A percentile compares a stretch with the other conserved stretches of the same genome.
phyloP scores from a whole-genome alignment of 2,888 invertebrate species.

The Noctua pronuba region DNA sequence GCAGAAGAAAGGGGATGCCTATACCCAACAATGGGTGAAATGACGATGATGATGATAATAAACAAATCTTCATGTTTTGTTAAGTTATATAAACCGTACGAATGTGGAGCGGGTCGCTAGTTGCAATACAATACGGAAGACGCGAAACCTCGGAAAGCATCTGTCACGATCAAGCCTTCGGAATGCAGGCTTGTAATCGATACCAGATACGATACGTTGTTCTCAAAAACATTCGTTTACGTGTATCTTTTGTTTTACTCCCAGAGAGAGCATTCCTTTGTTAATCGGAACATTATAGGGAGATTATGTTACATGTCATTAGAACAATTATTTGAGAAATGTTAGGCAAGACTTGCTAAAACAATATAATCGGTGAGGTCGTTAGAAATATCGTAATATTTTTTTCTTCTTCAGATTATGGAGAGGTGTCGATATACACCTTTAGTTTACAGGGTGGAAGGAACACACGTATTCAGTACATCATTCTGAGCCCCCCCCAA shows the following conservation, averaged over 20 bases:
- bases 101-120: background rate
- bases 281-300: background rate
- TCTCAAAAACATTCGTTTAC: background rate
- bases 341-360: conserved; percentile 2
- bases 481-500: no score
- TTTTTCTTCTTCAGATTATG: background rate
- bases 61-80: background rate
- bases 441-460: no score
- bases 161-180: background rate
- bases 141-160: background rate
- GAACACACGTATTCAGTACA: no score
- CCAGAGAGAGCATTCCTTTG: background rate
- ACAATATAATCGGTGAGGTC: no score
- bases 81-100: background rate
- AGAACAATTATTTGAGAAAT: background rate
- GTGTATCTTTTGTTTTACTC: background rate
- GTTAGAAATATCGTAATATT: background rate
- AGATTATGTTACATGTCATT: background rate
- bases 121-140: conserved; percentile 8
- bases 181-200: conserved; percentile 33
- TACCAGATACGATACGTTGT: conserved; percentile 7
- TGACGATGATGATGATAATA: background rate
- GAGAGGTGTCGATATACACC: background rate
- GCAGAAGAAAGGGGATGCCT: background rate
- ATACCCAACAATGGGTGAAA: background rate